Conservation (phyloP, 2,888 invertebrate species). For the Malacosoma neustria region DNA sequence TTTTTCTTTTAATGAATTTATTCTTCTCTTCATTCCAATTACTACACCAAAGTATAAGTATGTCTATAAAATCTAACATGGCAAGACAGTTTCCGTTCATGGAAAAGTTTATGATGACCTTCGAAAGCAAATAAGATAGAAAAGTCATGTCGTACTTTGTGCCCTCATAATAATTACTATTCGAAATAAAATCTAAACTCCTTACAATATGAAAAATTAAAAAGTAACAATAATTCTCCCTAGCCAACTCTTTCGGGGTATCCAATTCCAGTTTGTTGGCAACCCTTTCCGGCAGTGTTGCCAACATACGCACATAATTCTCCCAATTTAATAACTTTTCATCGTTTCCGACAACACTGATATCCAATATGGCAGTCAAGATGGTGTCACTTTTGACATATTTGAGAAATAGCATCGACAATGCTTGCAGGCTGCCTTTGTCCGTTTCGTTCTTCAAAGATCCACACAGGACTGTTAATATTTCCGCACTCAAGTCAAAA, state of each 20-base stretch:
- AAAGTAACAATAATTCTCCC: slow-evolving; percentile 72
- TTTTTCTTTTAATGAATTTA: slow-evolving; percentile 44
- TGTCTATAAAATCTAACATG: slow-evolving; percentile 65
- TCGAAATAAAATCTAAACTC: slow-evolving; percentile 75
- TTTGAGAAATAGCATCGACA: slow-evolving; percentile 54
- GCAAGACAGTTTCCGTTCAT: slow-evolving; percentile 52
- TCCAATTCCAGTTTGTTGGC: slow-evolving; percentile 78
- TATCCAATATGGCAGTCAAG: slow-evolving; percentile 62
- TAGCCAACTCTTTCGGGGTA: slow-evolving; percentile 73
- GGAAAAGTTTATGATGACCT: slow-evolving; percentile 74
- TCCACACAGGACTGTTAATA: slow-evolving; percentile 55
- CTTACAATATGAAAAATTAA: slow-evolving; percentile 77
- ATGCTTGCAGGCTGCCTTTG: slow-evolving; percentile 30
- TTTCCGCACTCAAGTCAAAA: slow-evolving; percentile 57
- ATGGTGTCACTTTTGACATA: slow-evolving; percentile 74
- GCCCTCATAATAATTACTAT: slow-evolving; percentile 37
- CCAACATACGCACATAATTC: slow-evolving; percentile 74
- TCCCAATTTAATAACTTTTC: slow-evolving; percentile 46
- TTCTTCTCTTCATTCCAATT: slow-evolving; percentile 29
- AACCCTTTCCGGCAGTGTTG: slow-evolving; percentile 80
- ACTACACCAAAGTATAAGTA: slow-evolving; percentile 70
- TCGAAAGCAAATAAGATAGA: slow-evolving; percentile 75
- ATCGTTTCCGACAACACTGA: slow-evolving; percentile 25
- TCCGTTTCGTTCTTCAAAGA: slow-evolving; percentile 57
- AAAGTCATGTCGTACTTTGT: slow-evolving; percentile 48